phyloP scores from a whole-genome alignment of 1,140 invertebrate species.

The Conus betulinus region DNA sequence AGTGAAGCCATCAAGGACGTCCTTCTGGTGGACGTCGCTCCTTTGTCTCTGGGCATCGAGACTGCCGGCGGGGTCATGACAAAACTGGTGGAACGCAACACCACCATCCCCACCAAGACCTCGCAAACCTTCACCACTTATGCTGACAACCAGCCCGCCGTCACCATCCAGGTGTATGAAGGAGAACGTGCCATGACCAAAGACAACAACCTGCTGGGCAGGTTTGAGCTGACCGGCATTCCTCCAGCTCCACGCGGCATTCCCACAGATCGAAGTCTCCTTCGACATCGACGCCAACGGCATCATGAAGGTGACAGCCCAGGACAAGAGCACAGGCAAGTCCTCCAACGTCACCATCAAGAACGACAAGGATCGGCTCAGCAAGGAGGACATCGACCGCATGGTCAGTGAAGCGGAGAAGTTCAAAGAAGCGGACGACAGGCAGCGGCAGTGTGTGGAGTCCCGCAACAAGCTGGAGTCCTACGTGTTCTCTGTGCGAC shows the following conservation, averaged over 20 bases:
- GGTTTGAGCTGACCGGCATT: conserved; percentile 93
- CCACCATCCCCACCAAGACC: conserved; percentile 71
- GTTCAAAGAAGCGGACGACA: conserved; percentile 90
- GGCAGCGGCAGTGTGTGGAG: conserved; percentile 87
- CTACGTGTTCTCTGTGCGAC: conserved; percentile 89
- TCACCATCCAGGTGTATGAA: conserved; percentile 84
- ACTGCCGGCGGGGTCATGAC: conserved; percentile 59
- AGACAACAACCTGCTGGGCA: conserved; percentile 88
- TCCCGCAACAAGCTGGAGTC: conserved; percentile 83
- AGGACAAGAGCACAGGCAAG: conserved; percentile 83
- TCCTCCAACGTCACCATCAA: conserved; percentile 91
- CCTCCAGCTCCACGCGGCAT: conserved; percentile 93
- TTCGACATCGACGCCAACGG: conserved; percentile 81
- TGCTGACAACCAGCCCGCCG: conserved; percentile 83
- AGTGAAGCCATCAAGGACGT: conserved; percentile 68
- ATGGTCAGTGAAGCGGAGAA: conserved; percentile 98
- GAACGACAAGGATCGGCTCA: conserved; percentile 92
- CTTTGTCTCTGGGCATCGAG: conserved; percentile 79
- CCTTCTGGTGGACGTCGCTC: conserved; percentile 77
- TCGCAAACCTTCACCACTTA: conserved; percentile 71
- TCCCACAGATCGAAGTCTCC: conserved; percentile 84
- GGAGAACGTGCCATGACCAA: conserved; percentile 92
- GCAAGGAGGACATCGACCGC: conserved; percentile 96
- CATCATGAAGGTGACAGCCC: conserved; percentile 77
- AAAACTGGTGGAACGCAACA: conserved; percentile 77